Evolutionary conservation across 2,113 vertebrate genomes (phyloP), one percentile per base, ranked within the genome.

Genomic region (Sterrhoptilus dennistouni): DNA sequence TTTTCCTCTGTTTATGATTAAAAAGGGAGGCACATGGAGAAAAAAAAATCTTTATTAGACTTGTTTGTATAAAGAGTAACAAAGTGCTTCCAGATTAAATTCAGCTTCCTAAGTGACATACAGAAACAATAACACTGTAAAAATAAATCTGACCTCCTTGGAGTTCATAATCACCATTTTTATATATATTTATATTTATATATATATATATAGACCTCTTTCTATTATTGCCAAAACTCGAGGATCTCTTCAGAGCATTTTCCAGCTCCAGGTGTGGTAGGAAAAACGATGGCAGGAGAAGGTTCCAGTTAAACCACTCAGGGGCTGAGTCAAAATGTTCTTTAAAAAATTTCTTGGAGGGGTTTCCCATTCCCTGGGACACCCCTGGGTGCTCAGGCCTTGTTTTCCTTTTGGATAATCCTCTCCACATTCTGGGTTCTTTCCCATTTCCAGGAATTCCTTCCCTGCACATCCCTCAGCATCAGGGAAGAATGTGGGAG

Each of bases 21-120:
- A 96, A 87, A 66, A 63, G 8, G 12, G 8, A 47, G 18, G 25
- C 92, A 84, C 27, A 2, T 93, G 96, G 96, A 92, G 94, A 87
- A 87, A 95, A 90, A 75, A 91, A 44, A 53, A 10, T 42, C 45
- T 97, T 96, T 95, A 96, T 96, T 96, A 93, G 33, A 79, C 94
- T 97, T 93, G 91, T 95, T 96, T 97, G 87, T 98, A 98, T 98
- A 98, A 98, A 98, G 97, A 98, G 97, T 98, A 98, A 98, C 98
- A 98, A 98, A 98, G 98, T 98, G 97, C 98, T 98, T 97, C 96
- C 29, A 95, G 97, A 88, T 74, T 92, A 44, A 89, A 90, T 89
- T 97, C 77, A 91, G 84, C 88, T 80, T 96, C 38, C 13, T 96
- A 92, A 76, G 35, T 91, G 66, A 96, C 78, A 86, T 82, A 97